Percentiles rank a stretch among this genome's conserved stretches.
These are phyloP conservation scores for Pristionchus fissidentatus DNA, from an alignment of 2,888 invertebrate genomes.

Conservation along the genomic window DNA sequence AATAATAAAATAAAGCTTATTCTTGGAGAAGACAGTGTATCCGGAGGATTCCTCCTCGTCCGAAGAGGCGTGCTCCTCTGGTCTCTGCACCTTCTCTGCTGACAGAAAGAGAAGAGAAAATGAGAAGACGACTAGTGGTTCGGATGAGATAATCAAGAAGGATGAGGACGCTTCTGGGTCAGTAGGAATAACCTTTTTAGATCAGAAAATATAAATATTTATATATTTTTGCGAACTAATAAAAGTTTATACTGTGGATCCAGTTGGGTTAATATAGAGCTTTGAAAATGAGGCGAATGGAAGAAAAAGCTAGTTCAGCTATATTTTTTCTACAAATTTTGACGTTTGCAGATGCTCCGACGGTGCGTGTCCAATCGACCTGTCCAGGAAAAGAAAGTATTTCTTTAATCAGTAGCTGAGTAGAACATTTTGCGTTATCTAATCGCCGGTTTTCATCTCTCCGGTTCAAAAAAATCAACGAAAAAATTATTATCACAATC, in stretches of 20 bases:
- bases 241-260: not conserved
- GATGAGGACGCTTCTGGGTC: conserved; percentile 6
- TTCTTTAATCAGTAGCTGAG: no score
- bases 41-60: not conserved
- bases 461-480: not conserved
- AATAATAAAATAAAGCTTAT: no score
- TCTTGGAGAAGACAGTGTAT: not conserved
- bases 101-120: conserved; percentile 4
- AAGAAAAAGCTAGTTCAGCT: no score
- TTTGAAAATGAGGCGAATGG: not conserved
- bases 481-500: not conserved
- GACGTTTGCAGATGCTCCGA: not conserved
- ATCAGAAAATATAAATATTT: not conserved
- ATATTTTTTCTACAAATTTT: not conserved
- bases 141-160: conserved; percentile 18
- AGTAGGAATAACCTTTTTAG: not conserved
- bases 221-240: not conserved
- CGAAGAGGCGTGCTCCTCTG: not conserved
- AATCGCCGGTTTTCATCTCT: no score
- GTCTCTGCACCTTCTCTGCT: conserved; percentile 11
- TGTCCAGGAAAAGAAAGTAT: not conserved
- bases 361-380: not conserved
- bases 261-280: not conserved
- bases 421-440: no score
- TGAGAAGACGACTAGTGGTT: not conserved